Percentiles rank a stretch among this genome's conserved stretches.
Conservation (phyloP, 2,797 vertebrate species). For the Borostomias antarcticus region DNA sequence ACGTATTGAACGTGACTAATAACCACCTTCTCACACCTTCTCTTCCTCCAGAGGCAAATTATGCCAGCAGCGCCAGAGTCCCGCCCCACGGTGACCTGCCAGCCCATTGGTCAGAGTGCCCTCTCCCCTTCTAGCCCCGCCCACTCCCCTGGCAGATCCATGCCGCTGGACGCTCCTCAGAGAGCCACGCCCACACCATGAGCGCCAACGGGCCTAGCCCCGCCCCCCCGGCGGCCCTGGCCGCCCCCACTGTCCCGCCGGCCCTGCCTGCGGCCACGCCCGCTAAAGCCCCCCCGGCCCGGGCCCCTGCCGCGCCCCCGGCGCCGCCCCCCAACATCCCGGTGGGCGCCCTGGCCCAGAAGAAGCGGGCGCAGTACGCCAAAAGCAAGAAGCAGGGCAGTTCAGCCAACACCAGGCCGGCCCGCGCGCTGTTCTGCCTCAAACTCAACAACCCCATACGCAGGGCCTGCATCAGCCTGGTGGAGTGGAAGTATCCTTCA, state of each 20-base stretch:
- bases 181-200: conserved; percentile 95
- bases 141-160: conserved; percentile 91
- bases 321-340: conserved; percentile 81
- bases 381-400: conserved; percentile 99
- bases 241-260: conserved; percentile 63
- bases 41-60: conserved; percentile 87
- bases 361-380: conserved; percentile 98
- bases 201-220: conserved; percentile 85
- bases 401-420: conserved; percentile 91
- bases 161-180: conserved; percentile 88
- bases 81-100: conserved; percentile 91
- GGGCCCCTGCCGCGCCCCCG: conserved; percentile 76
- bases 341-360: conserved; percentile 95
- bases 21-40: conserved; percentile 9
- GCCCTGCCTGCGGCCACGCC: conserved; percentile 63
- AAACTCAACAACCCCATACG: conserved; percentile 98
- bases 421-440: conserved; percentile 96
- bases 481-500: conserved; percentile 99
- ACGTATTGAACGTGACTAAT: not conserved
- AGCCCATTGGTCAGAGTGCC: conserved; percentile 86
- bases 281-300: no score
- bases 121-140: conserved; percentile 82
- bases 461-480: conserved; percentile 98
- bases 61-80: conserved; percentile 95
- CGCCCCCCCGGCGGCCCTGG: conserved; percentile 77